These are phyloP conservation scores for Sebastes umbrosus DNA, from an alignment of 2,797 vertebrate genomes.

Conservation along the genomic window DNA sequence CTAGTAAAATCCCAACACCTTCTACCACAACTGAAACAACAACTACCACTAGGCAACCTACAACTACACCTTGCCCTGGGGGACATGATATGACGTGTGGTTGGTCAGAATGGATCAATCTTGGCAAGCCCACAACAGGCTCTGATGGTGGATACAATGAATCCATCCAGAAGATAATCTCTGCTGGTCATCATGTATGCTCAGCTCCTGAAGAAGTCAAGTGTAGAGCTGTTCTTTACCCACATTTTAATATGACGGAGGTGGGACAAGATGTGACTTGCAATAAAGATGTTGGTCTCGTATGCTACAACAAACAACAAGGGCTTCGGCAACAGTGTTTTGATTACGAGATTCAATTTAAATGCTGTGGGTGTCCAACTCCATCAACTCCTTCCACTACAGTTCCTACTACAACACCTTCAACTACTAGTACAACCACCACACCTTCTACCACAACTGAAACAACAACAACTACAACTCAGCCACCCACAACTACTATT, in stretches of 20 bases:
- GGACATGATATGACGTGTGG: constrained; percentile 6
- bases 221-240: constrained; percentile 30
- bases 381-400: not conserved
- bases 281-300: constrained; percentile 27
- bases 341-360: constrained; percentile 57
- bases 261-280: constrained; percentile 43
- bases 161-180: constrained; percentile 35
- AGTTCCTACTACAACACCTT: not conserved
- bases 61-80: not conserved
- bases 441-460: not conserved
- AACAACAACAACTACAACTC: not conserved
- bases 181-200: constrained; percentile 15
- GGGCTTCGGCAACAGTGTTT: constrained; percentile 37
- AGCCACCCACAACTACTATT: not conserved
- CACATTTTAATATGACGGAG: constrained; percentile 6
- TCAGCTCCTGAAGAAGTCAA: not conserved
- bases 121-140: constrained; percentile 26
- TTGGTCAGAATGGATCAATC: constrained; percentile 40
- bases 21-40: not conserved
- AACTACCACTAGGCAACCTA: not conserved
- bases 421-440: not conserved
- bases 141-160: constrained; percentile 44
- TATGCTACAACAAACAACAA: constrained; percentile 57
- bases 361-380: constrained; percentile 31
- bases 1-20: not conserved